A percentile compares a stretch with the other conserved stretches of the same genome.
phyloP scores from a whole-genome alignment of 2,797 vertebrate genomes.

The Sebastolobus alascanus region DNA sequence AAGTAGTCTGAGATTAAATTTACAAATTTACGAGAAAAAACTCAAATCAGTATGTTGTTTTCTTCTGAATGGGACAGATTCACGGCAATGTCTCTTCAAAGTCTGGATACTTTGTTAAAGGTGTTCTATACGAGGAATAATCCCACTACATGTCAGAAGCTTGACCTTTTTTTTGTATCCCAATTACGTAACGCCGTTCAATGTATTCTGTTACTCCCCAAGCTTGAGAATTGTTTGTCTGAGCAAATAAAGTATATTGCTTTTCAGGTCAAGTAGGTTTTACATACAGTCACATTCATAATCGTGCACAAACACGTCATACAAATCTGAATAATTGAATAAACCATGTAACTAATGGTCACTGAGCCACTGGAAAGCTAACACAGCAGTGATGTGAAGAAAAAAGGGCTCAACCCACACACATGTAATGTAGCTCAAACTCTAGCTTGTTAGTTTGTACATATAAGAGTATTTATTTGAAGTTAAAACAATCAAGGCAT shows the following conservation, averaged over 20 bases:
- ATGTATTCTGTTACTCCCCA: too few relatives aligned
- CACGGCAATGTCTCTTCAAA: not conserved
- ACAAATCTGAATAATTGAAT: constrained; percentile 5
- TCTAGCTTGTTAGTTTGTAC: not conserved
- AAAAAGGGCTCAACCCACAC: not conserved
- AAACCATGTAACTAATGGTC: not conserved
- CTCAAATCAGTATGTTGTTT: not conserved
- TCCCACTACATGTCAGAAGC: too few relatives aligned
- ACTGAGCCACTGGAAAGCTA: not conserved
- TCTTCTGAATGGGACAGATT: fast-evolving
- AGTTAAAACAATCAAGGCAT: not conserved
- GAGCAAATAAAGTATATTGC: not conserved
- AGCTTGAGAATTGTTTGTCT: not conserved
- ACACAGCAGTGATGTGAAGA: constrained; percentile 5
- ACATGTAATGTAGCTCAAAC: not conserved
- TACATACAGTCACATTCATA: not conserved
- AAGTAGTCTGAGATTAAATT: not conserved
- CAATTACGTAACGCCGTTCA: fast-evolving
- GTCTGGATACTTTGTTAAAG: too few relatives aligned
- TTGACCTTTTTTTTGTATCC: too few relatives aligned
- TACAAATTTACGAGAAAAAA: fast-evolving
- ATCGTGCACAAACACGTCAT: constrained; percentile 4
- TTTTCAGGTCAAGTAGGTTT: not conserved
- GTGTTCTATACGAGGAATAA: fast-evolving
- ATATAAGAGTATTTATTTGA: not conserved